Percentiles rank a stretch among this genome's conserved stretches.
Conservation (phyloP, 2,888 invertebrate genomes). For the Trachelus stipa region DNA sequence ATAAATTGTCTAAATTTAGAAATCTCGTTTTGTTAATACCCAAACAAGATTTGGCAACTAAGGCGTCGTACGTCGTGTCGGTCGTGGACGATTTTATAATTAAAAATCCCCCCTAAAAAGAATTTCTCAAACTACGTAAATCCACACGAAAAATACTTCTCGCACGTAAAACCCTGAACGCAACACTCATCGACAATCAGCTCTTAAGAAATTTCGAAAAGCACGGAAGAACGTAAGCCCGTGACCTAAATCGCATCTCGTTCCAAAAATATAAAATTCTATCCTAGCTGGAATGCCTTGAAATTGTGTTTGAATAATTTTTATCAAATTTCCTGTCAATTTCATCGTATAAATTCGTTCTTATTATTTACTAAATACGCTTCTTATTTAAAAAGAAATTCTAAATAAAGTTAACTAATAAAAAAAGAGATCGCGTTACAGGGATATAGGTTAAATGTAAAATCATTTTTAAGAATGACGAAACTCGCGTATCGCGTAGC, state of each 20-base stretch:
- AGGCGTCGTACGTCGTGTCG: background rate
- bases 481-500: background rate
- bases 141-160: background rate
- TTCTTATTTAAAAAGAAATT: background rate
- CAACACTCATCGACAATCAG: background rate
- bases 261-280: background rate
- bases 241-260: background rate
- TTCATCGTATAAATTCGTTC: background rate
- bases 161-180: background rate
- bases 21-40: slow-evolving; percentile 39
- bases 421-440: background rate
- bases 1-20: slow-evolving; percentile 50
- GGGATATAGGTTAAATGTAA: background rate
- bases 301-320: background rate
- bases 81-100: slow-evolving; percentile 3
- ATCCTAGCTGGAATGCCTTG: background rate
- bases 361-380: background rate
- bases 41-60: slow-evolving; percentile 43
- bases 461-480: background rate
- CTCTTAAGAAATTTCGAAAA: background rate
- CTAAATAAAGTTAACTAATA: background rate
- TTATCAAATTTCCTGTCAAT: background rate
- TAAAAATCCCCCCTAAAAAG: background rate
- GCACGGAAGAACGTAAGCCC: background rate
- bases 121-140: background rate